Evolutionary conservation across 2,113 vertebrate species (phyloP), one percentile per base, ranked within the genome.

Genomic region (Oncorhynchus mykiss): DNA sequence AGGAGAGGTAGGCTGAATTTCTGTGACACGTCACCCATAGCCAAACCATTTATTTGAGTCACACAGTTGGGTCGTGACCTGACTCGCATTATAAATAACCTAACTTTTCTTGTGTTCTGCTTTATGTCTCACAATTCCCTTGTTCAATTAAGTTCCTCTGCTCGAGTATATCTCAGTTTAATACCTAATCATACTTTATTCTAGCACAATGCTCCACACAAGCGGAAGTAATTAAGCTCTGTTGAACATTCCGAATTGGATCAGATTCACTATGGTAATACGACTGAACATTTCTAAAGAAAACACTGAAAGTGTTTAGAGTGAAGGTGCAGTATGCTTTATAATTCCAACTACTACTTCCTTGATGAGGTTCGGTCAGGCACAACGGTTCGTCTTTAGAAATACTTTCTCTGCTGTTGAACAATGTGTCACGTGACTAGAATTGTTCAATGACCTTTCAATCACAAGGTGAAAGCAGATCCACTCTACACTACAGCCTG

Each of bases 171-270:
- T 67, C 76, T 76, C 12, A 31, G 27, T 76, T 62, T n/a, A 64
- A 82, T n/a, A 45, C 12, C 27, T 62, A 67, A 78, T 77, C 62
- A 29, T 3, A 34, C 16, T 31, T 11, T 67, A 27, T 69, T 31
- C 54, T 5, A 74, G 20, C 24, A 57, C 20, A 18, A 68, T 29
- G 31, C 31, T 34, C 31, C 29, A 11, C 16, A 18, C n/a, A 3
- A 73, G 72, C 70, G 78, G 51, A 16, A 24, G 57, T 25, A 73
- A 78, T 80, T 54, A 74, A 27, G 29, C 57, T 66, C 45, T 60
- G 70, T 70, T 66, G 3, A 60, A 13, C 2, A n/a, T 39, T 18
- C 45, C 31, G 16, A 65, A 48, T 74, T 73, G 51, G 45, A 57
- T 64, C 48, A 59, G 67, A 64, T 25, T 34, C 39, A 45, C 62